Base-by-base conservation (phyloP, 2,113 vertebrate genomes). In the Boulengerochromis microlepis region DNA sequence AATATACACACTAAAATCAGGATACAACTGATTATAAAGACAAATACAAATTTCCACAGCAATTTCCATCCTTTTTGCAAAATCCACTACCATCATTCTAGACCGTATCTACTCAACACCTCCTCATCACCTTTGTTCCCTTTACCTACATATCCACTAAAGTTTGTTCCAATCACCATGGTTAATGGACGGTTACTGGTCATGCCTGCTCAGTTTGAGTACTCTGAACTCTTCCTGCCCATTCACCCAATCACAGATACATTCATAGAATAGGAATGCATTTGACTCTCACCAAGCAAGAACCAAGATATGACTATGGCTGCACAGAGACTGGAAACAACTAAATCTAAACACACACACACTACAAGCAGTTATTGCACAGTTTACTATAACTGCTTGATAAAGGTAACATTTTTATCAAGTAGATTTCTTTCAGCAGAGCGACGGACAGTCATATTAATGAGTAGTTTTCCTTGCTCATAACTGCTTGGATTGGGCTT, bases 291-390 rank as follows among this genome's bases (percentile, higher is more conserved):
- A 61, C 16, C 57, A 61, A 61, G 29, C 57, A 61, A 61, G 29
- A 61, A 61, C 5, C 29, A 0, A 61, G 57, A 33, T 33, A 33
- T 61, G 16, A 61, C 57, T 6, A 0, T 0, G 29, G 29, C 29
- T 59, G 57, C 26, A 59, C 57, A 59, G 15, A 31, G 26, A 59
- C 26, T 0, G 57, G 26, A 31, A 61, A 61, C 57, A 59, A 31
- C 26, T 31, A 59, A 59, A 59, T 31, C 26, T 18, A 59, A 61
- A 61, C 53, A 56, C 15, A 59, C 3, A 9, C 56, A 31, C 57
- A 31, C 26, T 31, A 31, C 26, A 10, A n/a, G 2, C 57, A 31
- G 57, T 6, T 61, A 61, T 0, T 31, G 29, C 57, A 18, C 54
- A 57, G 24, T 57, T 57, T 57, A 26, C 54, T 15, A 0, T 57